These are phyloP conservation scores for Drosophila nr. fundita DNA, from an alignment of 2,888 invertebrate species.

Conservation along the genomic window DNA sequence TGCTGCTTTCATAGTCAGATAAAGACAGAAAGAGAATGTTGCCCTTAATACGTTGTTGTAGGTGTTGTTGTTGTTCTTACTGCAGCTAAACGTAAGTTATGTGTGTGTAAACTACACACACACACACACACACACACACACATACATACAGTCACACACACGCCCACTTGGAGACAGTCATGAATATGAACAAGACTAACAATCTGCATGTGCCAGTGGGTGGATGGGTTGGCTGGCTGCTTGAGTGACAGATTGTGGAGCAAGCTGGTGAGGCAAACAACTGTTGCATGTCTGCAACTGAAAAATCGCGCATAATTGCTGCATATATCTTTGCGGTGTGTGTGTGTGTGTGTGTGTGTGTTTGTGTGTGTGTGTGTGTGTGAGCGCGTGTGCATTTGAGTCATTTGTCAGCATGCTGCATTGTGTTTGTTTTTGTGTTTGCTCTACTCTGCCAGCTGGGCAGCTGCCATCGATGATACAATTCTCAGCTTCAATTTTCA, in stretches of 20 bases:
- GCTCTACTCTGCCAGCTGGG: conserved; percentile 2
- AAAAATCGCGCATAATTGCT: conserved; percentile 73
- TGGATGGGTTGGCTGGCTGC: background rate
- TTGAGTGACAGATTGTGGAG: conserved; percentile 1
- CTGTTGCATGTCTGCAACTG: conserved; percentile 71
- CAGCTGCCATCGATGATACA: conserved; percentile 52
- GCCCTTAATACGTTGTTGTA: conserved; percentile 58
- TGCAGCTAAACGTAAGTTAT: conserved; percentile 71
- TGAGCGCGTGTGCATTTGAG: conserved; percentile 12
- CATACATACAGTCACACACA: background rate
- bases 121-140: conserved; percentile 19
- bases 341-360: conserved; percentile 5
- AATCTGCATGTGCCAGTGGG: conserved; percentile 33
- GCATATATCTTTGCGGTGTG: conserved; percentile 54
- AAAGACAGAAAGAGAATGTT: conserved; percentile 23
- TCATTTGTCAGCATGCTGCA: conserved; percentile 52
- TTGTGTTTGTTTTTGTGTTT: conserved; percentile 12
- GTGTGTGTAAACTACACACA: conserved; percentile 53
- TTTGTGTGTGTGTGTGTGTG: conserved; percentile 11
- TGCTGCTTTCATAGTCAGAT: conserved; percentile 6
- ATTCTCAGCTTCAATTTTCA: conserved; percentile 43
- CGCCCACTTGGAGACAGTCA: conserved; percentile 33
- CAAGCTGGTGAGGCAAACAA: conserved; percentile 42
- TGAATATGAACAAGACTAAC: conserved; percentile 58
- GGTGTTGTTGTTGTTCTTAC: conserved; percentile 54